Evolutionary conservation across 2,888 invertebrate species (phyloP).

Genomic region (Myopa testacea): DNA sequence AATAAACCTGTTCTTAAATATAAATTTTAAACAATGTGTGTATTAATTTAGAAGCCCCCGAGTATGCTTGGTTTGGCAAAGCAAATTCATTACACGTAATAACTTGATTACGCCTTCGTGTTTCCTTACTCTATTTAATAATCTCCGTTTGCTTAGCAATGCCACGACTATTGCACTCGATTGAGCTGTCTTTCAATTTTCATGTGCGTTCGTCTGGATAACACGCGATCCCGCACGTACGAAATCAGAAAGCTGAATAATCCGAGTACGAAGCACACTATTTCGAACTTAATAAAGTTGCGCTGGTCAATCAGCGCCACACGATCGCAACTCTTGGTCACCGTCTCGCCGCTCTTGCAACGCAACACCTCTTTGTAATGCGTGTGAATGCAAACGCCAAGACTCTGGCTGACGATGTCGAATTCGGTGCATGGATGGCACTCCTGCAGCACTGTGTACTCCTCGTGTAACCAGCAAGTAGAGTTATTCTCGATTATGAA

Average conservation of each 20-base stretch:
- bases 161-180: conserved; percentile 55
- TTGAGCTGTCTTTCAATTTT: conserved; percentile 64
- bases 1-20: conserved; percentile 23
- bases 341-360: conserved; percentile 84
- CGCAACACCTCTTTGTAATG: conserved; percentile 85
- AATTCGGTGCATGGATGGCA: conserved; percentile 90
- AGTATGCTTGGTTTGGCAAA: neutral
- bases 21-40: neutral
- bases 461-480: conserved; percentile 81
- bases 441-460: conserved; percentile 76
- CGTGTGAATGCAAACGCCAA: conserved; percentile 84
- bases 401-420: conserved; percentile 84
- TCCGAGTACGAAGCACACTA: conserved; percentile 58
- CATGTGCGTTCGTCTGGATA: conserved; percentile 58
- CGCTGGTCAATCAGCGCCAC: conserved; percentile 87
- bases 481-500: conserved; percentile 82
- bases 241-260: conserved; percentile 59
- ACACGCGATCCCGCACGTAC: conserved; percentile 61
- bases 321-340: conserved; percentile 86
- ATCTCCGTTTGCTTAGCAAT: neutral
- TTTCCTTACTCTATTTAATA: neutral
- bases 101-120: neutral
- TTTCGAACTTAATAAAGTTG: conserved; percentile 72
- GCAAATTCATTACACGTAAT: neutral
- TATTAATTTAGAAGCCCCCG: neutral